Conservation (phyloP, 2,888 invertebrate species). For the Sminthurinus aureus region DNA sequence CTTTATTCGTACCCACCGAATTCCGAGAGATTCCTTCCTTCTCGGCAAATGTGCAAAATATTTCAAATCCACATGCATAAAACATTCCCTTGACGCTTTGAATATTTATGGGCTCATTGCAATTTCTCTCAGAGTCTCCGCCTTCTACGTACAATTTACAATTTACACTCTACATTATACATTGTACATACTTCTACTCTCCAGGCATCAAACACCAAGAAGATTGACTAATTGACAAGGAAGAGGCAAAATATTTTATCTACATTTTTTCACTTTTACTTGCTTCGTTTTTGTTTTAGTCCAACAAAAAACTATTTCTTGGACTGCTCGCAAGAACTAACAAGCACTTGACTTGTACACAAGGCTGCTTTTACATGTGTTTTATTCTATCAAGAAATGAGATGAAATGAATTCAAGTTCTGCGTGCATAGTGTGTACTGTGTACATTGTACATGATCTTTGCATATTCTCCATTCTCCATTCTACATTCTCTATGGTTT, state of each 20-base stretch:
- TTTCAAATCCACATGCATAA: too few relatives aligned
- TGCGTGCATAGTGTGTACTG: too few relatives aligned
- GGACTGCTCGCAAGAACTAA: too few relatives aligned
- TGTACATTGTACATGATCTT: too few relatives aligned
- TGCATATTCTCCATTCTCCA: too few relatives aligned
- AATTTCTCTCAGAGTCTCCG: conserved; percentile 8
- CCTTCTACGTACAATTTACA: neutral
- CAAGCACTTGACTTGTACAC: neutral
- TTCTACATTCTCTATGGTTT: too few relatives aligned
- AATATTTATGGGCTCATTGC: neutral
- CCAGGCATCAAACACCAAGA: conserved; percentile 6
- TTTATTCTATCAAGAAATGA: too few relatives aligned
- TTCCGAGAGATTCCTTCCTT: conserved; percentile 13
- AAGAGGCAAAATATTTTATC: conserved; percentile 2
- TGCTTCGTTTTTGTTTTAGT: too few relatives aligned
- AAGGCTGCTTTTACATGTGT: neutral
- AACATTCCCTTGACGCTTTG: neutral
- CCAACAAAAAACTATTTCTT: too few relatives aligned
- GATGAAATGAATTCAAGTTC: too few relatives aligned
- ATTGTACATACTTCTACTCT: neutral
- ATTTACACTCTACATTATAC: neutral
- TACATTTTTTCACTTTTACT: neutral
- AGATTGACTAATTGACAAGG: conserved; percentile 31
- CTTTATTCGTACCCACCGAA: conserved; percentile 36
- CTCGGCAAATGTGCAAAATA: neutral